A percentile compares a stretch with the other conserved stretches of the same genome.
Conservation (phyloP, 2,113 vertebrate species). For the Excalfactoria chinensis region DNA sequence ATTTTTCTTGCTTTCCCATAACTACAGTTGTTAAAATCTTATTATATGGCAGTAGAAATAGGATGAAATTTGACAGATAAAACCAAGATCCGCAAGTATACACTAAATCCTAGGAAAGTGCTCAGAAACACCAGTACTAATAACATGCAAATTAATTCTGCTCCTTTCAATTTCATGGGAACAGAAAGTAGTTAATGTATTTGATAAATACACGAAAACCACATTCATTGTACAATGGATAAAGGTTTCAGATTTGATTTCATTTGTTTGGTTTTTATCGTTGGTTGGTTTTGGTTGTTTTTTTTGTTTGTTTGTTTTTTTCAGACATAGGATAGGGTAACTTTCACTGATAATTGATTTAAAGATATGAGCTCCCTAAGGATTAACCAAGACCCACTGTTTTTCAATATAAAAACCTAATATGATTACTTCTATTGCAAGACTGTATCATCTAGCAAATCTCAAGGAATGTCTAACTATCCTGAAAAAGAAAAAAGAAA, state of each 20-base stretch:
- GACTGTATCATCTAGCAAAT: slow-evolving; percentile 32
- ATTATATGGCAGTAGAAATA: not conserved
- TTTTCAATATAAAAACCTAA: not conserved
- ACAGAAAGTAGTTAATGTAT: slow-evolving; percentile 5
- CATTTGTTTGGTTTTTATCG: not conserved
- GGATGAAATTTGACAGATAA: not conserved
- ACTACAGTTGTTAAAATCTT: not conserved
- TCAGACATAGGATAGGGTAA: not conserved
- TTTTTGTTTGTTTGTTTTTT: not conserved
- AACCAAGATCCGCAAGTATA: not conserved
- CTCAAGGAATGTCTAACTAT: slow-evolving; percentile 60
- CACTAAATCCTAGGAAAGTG: not conserved
- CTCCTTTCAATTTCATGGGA: slow-evolving; percentile 2
- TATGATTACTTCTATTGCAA: slow-evolving; percentile 41
- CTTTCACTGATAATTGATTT: not conserved
- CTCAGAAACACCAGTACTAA: not conserved
- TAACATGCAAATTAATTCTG: not conserved
- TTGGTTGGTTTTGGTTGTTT: not conserved
- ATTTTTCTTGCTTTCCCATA: not conserved
- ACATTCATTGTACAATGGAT: not conserved
- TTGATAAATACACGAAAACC: not conserved
- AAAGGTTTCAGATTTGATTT: slow-evolving; percentile 11
- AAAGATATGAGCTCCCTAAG: not conserved
- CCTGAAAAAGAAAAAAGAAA: slow-evolving; percentile 20
- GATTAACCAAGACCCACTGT: slow-evolving; percentile 8